These are phyloP conservation scores for Merops nubicus DNA, from an alignment of 2,113 vertebrate genomes.

Conservation along the genomic window DNA sequence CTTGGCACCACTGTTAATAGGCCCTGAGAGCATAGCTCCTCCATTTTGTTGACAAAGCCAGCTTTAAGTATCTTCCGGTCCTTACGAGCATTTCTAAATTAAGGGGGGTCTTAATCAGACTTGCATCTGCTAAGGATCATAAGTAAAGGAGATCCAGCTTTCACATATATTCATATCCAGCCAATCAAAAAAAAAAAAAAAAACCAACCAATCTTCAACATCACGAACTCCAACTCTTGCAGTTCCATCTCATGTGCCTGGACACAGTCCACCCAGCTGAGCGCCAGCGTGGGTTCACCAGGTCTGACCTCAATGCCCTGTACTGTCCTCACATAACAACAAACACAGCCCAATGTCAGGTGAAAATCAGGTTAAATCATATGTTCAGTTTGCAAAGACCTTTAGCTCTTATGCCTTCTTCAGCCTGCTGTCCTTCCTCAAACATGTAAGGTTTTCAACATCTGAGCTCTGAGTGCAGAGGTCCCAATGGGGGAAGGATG, in stretches of 20 bases:
- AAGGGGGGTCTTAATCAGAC: neutral
- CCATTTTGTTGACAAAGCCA: neutral
- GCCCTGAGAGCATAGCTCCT: neutral
- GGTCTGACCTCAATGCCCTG: neutral
- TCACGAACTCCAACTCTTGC: neutral
- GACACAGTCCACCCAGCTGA: neutral
- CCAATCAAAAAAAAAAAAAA: neutral
- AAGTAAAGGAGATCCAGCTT: neutral
- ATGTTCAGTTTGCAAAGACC: neutral
- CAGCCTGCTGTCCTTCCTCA: neutral
- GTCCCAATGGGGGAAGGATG: too few species aligned
- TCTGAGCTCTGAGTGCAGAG: neutral
- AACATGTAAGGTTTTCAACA: neutral
- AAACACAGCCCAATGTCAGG: fast-evolving
- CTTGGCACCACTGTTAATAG: neutral
- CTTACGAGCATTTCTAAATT: neutral
- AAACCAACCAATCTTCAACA: neutral
- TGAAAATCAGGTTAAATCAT: neutral
- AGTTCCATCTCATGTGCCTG: neutral
- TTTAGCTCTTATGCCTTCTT: neutral
- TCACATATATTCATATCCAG: neutral
- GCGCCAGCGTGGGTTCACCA: neutral
- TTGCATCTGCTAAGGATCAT: neutral
- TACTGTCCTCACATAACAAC: neutral
- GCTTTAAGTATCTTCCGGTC: neutral